Base-by-base conservation (phyloP, 2,888 invertebrate species). In the Eristalis tenax region DNA sequence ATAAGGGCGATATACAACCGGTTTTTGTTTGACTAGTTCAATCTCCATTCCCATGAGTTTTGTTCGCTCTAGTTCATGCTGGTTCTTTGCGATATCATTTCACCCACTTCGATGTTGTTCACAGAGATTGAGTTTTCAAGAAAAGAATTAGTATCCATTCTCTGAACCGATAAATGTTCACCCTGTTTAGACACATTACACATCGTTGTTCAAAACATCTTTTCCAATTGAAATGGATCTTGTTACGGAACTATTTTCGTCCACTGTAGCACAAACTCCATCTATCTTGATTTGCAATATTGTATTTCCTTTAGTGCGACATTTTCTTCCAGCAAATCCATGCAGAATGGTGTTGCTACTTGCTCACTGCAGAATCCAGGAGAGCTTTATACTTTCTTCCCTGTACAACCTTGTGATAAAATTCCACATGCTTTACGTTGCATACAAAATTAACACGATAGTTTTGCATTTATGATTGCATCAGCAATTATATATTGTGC, bases 21-120 rank as follows among this genome's bases (percentile, higher is more conserved):
- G 61, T 8, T 59, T 61, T 64, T 50, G 61, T 26, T 65, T 77
- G 1, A 57, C 3, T 4, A 56, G 15, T 32, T 63, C 68, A 22
- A 68, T 76, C 63, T 66, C 26, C 26, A 26, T 26, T 59, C 68
- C 43, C 2, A 76, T 56, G 3, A 50, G 35, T 2, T 43, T 23
- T 2, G 77, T 69, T 11, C 77, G 77, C 18, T 69, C 69, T 15
- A 69, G 56, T 63, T 69, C 77, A 1, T 63, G 11, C 23, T 63
- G 75, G 28, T 40, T 59, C 57, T 65, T 65, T 8, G 66, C 65
- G 28, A 75, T 66, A 28, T 57, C 57, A 23, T 65, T 32, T 75
- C 40, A 15, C 40, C 59, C 28, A 40, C 3, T 59, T 66, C 57
- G 32, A 75, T 18, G 22, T 75, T 66, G 26, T 13, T 6, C 13